These are phyloP conservation scores for Myodes glareolus DNA, from an alignment of 2,113 vertebrate genomes.

Conservation along the genomic window DNA sequence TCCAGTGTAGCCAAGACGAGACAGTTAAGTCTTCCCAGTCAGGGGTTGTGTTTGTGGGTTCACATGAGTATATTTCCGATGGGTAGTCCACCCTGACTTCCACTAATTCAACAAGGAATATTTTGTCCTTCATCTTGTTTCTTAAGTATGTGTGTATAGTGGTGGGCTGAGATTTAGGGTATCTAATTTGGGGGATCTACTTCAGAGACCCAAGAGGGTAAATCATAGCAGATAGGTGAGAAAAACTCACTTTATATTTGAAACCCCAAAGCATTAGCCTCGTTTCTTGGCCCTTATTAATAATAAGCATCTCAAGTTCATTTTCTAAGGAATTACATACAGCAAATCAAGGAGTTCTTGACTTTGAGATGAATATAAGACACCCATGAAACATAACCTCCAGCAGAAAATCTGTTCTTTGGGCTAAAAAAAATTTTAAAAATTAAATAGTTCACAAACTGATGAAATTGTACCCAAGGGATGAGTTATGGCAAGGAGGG, in stretches of 20 bases:
- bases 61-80: not conserved
- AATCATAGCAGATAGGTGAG: not conserved
- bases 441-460: not conserved
- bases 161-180: not conserved
- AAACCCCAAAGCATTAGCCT: not conserved
- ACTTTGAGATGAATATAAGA: constrained; percentile 6
- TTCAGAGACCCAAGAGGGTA: not conserved
- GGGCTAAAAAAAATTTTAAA: constrained; percentile 15
- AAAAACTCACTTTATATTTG: not conserved
- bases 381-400: not conserved
- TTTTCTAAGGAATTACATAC: not conserved
- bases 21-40: not conserved
- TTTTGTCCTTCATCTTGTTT: not conserved
- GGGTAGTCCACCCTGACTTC: not conserved
- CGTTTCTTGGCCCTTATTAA: not conserved
- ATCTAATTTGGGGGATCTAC: not conserved
- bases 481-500: not conserved
- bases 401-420: not conserved
- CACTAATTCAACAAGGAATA: not conserved
- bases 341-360: not conserved
- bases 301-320: not conserved
- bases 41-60: not conserved
- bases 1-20: no score
- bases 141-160: not conserved
- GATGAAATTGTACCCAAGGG: not conserved